Evolutionary conservation across 2,797 vertebrate genomes (phyloP).

Genomic region (Caiman crocodilus): DNA sequence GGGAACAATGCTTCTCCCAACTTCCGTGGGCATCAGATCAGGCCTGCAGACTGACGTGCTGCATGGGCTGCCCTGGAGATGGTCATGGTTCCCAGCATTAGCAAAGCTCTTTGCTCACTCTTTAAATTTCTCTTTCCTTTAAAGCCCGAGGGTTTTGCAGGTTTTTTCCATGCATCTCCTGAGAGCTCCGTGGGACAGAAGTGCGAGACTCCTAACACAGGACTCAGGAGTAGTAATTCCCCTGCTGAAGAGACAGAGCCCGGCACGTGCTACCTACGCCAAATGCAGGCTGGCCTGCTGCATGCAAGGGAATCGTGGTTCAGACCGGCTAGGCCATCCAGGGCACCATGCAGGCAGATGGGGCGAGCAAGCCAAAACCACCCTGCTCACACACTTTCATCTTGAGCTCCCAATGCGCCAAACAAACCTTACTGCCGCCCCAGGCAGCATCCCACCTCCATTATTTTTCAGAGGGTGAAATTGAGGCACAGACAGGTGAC

Average conservation of each 20-base stretch:
- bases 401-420: not conserved
- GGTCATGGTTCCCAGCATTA: not conserved
- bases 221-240: too few relatives aligned
- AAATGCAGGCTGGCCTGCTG: too few relatives aligned
- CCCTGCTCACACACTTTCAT: not conserved
- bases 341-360: not conserved
- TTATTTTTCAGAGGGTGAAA: accelerated
- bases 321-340: not conserved
- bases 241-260: too few relatives aligned
- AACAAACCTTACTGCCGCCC: not conserved
- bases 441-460: not conserved
- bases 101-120: not conserved
- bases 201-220: too few relatives aligned
- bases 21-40: not conserved
- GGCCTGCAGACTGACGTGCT: not conserved
- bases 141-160: not conserved
- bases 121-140: not conserved
- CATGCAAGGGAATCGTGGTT: too few relatives aligned
- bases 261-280: too few relatives aligned
- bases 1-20: not conserved
- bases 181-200: not conserved
- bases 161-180: not conserved
- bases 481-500: not conserved
- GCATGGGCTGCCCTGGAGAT: not conserved
- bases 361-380: not conserved